Conservation (phyloP, 2,113 vertebrate species). For the Hyaena hyaena region DNA sequence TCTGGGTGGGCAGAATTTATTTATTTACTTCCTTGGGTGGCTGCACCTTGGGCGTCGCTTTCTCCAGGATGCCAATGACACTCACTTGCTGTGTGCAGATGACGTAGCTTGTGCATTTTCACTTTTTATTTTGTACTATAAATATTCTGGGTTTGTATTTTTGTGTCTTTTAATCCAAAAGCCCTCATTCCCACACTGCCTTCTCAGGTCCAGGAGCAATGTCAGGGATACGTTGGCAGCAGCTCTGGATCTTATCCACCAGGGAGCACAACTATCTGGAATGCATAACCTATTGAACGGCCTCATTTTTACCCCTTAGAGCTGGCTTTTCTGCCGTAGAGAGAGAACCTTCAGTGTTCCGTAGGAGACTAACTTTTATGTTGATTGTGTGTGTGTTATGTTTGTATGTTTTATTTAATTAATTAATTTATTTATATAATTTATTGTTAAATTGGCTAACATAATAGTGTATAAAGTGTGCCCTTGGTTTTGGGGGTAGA, state of each 20-base stretch:
- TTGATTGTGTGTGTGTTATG: too few relatives aligned
- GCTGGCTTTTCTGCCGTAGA: neutral
- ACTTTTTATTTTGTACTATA: neutral
- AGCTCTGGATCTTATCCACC: neutral
- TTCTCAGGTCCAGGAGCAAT: neutral
- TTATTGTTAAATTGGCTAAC: too few relatives aligned
- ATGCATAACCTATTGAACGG: neutral
- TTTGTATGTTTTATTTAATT: too few relatives aligned
- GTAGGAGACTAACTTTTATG: neutral
- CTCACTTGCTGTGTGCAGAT: neutral
- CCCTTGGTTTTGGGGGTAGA: too few relatives aligned
- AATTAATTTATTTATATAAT: too few relatives aligned
- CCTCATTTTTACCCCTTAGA: neutral
- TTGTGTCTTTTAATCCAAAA: neutral
- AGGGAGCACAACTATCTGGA: neutral
- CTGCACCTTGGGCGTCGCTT: neutral
- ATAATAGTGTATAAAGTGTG: too few relatives aligned
- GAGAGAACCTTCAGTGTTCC: neutral
- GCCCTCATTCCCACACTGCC: neutral
- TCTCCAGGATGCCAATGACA: neutral
- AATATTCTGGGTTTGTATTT: neutral
- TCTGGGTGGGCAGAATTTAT: neutral
- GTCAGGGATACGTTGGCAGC: neutral
- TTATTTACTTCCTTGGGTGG: neutral
- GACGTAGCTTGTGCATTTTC: neutral